Conservation (phyloP, 64 coral and sea anemone species). For the Catalaphyllia jardinei region DNA sequence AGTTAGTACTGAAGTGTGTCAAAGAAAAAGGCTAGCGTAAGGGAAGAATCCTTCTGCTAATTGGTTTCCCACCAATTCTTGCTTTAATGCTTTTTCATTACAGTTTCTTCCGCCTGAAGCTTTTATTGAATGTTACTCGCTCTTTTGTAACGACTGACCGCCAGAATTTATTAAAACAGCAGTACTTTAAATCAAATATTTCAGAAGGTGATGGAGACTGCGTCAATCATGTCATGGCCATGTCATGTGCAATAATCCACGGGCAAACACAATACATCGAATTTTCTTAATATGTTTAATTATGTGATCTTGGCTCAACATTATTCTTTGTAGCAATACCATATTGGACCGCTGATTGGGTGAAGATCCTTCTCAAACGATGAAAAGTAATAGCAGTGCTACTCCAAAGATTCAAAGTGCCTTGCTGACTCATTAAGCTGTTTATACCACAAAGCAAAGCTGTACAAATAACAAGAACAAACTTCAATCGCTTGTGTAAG, state of each 20-base stretch:
- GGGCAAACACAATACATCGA: neutral
- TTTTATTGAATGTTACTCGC: too few relatives aligned
- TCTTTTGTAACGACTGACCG: too few relatives aligned
- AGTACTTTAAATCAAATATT: too few relatives aligned
- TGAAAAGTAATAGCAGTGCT: neutral
- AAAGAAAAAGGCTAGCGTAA: too few relatives aligned
- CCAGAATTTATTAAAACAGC: too few relatives aligned
- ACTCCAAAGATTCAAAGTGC: neutral
- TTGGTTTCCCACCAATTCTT: too few relatives aligned
- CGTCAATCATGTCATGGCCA: neutral
- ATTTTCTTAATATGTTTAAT: neutral
- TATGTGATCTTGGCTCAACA: too few relatives aligned
- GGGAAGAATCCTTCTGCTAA: too few relatives aligned
- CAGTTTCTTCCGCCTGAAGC: too few relatives aligned
- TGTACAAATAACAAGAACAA: neutral
- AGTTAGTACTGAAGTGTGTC: too few relatives aligned
- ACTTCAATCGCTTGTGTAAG: neutral
- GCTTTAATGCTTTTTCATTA: too few relatives aligned
- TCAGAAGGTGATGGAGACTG: too few relatives aligned
- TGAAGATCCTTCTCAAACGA: neutral
- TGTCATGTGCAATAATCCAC: neutral
- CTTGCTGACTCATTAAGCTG: neutral
- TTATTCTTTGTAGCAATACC: neutral
- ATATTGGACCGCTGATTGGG: neutral
- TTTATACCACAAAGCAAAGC: neutral